phyloP scores from a whole-genome alignment of 2,113 vertebrate genomes.

The Tupaia tana region DNA sequence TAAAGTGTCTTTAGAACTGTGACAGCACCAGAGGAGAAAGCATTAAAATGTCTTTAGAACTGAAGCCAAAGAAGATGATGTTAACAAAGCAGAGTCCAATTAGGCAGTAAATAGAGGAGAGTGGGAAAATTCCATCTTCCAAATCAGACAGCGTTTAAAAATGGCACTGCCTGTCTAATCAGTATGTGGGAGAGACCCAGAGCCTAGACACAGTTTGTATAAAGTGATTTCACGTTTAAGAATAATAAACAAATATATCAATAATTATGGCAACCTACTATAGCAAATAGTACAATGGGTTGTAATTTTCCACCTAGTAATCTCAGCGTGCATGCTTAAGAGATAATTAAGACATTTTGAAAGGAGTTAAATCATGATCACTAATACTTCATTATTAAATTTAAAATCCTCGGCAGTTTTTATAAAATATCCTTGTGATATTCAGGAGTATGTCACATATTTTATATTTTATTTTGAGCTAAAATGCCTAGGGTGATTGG shows the following conservation, averaged over 20 bases:
- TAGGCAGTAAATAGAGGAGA: neutral
- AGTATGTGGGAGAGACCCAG: neutral
- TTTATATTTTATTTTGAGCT: neutral
- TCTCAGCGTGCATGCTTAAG: neutral
- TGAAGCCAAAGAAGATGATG: neutral
- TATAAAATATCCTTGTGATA: neutral
- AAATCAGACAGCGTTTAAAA: neutral
- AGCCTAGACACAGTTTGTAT: neutral
- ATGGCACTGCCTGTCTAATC: neutral
- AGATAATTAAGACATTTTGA: neutral
- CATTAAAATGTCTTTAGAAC: neutral
- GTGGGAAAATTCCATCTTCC: neutral
- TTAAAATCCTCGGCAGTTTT: neutral
- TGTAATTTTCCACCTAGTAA: conserved; percentile 45
- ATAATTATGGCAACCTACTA: neutral
- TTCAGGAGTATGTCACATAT: neutral
- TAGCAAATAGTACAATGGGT: neutral
- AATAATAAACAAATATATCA: neutral
- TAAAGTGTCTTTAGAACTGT: neutral
- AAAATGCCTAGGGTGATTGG: neutral
- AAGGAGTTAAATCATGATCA: neutral
- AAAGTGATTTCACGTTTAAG: conserved; percentile 12
- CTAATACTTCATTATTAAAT: neutral
- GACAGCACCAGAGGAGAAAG: neutral
- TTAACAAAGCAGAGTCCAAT: neutral